Base-by-base conservation (phyloP, 2,888 invertebrate species). In the Apodemia mormo region DNA sequence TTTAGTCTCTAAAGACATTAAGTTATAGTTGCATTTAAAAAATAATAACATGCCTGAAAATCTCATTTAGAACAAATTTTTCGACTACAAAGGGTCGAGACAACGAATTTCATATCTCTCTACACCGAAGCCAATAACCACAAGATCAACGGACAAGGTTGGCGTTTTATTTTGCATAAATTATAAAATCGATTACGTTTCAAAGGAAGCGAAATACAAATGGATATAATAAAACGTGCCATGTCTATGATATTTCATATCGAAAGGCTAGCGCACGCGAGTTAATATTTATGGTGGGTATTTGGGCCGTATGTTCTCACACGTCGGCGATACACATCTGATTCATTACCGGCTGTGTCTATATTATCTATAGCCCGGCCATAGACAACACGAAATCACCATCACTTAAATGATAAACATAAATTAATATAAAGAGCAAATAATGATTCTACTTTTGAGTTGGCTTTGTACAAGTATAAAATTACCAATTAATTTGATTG, bases 271-370 rank as follows among this genome's bases (percentile, higher is more conserved):
- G 82, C 84, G 89, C 92, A 92, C 92, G 93, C 92, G 88, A 93
- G 87, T 85, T 80, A 82, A 83, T 91, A 91, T 92, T 92, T 91
- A 92, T 90, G 83, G 87, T 85, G 81, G 83, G 90, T 92, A 93
- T 93, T 94, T 93, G 78, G 91, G 91, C 89, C 91, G 91, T 91
- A 89, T 92, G 92, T 92, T 92, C 92, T 89, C 92, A 92, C 92
- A 92, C 92, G 91, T 90, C 90, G 80, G 80, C 85, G 91, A 92
- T 92, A 92, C 90, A 89, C 88, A 92, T 92, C 92, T 92, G 92
- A 92, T 92, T 92, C 92, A 92, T 92, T 91, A 90, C 92, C 82
- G 80, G 83, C 81, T 82, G 76, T 79, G 80, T 87, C 88, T 85
- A 86, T 84, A 86, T 86, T 88, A 83, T 84, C 84, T 85, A 82